Evolutionary conservation across 2,888 invertebrate species (phyloP).

Genomic region (Clistopyga incitator): DNA sequence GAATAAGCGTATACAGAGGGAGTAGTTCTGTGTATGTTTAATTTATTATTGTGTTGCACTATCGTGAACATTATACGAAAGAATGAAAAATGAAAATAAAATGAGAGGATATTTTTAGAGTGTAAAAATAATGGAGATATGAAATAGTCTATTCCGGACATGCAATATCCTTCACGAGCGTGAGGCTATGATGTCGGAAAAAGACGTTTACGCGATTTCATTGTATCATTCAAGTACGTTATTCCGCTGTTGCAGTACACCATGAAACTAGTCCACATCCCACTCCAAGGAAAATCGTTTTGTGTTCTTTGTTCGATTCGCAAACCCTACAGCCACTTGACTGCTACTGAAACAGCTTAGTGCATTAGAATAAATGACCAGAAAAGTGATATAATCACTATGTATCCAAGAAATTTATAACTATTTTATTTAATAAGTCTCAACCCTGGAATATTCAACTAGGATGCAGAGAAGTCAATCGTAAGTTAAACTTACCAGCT

Average conservation of each 20-base stretch:
- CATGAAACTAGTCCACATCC: conserved; percentile 12
- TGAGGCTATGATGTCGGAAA: not conserved
- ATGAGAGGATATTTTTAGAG: not conserved
- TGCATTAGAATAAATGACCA: conserved; percentile 31
- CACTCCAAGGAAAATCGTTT: conserved; percentile 20
- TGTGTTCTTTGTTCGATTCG: conserved; percentile 1
- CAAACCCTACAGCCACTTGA: conserved; percentile 22
- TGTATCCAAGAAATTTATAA: not conserved
- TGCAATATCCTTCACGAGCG: conserved; percentile 1
- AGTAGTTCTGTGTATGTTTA: conserved; percentile 4
- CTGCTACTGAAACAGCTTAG: conserved; percentile 58
- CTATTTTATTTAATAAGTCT: conserved; percentile 10
- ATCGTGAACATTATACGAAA: not conserved
- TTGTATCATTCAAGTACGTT: conserved; percentile 12
- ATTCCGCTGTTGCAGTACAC: conserved; percentile 4
- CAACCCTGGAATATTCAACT: conserved; percentile 39
- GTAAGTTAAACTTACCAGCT: conserved; percentile 89
- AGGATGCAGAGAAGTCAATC: conserved; percentile 50
- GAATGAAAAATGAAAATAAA: not conserved
- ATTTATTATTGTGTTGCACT: not conserved
- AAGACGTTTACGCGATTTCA: conserved; percentile 1
- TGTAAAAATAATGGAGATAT: not conserved
- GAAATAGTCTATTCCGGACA: conserved; percentile 2
- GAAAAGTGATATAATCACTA: not conserved
- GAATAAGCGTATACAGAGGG: conserved; percentile 27